Conservation (phyloP, 2,113 vertebrate species). For the Psilopogon haemacephalus region DNA sequence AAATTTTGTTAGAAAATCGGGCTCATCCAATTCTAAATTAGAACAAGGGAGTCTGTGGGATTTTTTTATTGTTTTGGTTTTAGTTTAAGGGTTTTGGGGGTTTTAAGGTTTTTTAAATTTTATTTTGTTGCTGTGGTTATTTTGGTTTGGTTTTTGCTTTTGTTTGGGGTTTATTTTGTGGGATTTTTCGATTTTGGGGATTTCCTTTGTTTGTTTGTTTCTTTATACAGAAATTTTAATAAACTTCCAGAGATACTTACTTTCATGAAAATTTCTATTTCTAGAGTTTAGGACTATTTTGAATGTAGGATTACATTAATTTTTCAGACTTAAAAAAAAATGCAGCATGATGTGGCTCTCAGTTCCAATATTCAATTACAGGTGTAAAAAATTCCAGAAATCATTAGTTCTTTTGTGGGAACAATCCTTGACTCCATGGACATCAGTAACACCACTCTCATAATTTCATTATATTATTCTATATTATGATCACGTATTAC, state of each 20-base stretch:
- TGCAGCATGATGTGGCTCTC: neutral
- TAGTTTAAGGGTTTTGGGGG: neutral
- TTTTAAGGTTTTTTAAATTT: too few relatives aligned
- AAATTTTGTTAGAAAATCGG: neutral
- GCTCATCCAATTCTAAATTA: neutral
- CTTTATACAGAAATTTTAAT: neutral
- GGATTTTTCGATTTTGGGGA: too few relatives aligned
- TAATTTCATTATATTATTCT: conserved; percentile 17
- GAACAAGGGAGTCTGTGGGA: neutral
- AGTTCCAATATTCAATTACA: conserved; percentile 30
- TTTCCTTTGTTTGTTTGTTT: neutral
- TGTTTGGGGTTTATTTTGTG: too few relatives aligned
- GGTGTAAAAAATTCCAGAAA: conserved; percentile 35
- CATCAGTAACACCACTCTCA: neutral
- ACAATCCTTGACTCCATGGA: conserved; percentile 1
- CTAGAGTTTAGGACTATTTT: neutral
- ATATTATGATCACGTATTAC: neutral
- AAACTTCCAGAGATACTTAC: neutral
- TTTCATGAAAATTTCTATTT: neutral
- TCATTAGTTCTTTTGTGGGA: conserved; percentile 36
- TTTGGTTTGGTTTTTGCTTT: too few relatives aligned
- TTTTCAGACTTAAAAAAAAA: neutral
- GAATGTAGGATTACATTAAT: neutral
- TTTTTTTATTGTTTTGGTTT: neutral
- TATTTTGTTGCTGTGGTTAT: too few relatives aligned